phyloP scores from a whole-genome alignment of 2,888 invertebrate genomes.

The Rutpela maculata region DNA sequence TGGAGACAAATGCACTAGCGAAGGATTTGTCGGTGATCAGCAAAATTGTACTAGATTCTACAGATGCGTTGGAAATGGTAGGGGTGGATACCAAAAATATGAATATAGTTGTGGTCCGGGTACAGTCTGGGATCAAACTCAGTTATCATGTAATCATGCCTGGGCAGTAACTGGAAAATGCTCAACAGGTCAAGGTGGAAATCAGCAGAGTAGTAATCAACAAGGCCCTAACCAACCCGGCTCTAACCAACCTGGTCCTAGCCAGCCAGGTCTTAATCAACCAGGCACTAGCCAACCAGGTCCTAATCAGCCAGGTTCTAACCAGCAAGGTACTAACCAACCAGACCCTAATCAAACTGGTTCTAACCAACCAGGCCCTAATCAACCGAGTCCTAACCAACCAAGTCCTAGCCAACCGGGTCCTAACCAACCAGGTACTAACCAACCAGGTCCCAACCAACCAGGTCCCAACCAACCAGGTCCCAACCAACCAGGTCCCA shows the following conservation, averaged over 20 bases:
- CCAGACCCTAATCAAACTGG: slow-evolving; percentile 32
- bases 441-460: slow-evolving; percentile 27
- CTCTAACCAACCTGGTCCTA: slow-evolving; percentile 42
- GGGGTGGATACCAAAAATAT: slow-evolving; percentile 79
- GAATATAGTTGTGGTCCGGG: slow-evolving; percentile 85
- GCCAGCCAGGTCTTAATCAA: too few species aligned
- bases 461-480: slow-evolving; percentile 23
- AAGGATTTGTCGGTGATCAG: slow-evolving; percentile 84
- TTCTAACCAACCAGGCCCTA: slow-evolving; percentile 48
- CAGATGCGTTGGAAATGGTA: slow-evolving; percentile 81
- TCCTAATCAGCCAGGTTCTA: slow-evolving; percentile 39
- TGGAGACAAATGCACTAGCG: slow-evolving; percentile 74
- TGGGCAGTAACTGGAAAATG: slow-evolving; percentile 75
- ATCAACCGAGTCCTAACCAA: slow-evolving; percentile 40
- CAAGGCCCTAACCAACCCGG: slow-evolving; percentile 24
- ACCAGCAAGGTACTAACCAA: slow-evolving; percentile 26
- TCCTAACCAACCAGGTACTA: slow-evolving; percentile 35
- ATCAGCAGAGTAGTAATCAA: not conserved
- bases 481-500: slow-evolving; percentile 38
- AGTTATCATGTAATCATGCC: slow-evolving; percentile 83
- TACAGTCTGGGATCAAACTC: slow-evolving; percentile 84
- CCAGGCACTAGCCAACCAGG: slow-evolving; percentile 38
- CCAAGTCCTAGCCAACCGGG: slow-evolving; percentile 33
- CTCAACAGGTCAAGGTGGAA: slow-evolving; percentile 23
- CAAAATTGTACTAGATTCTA: slow-evolving; percentile 85